Percentiles rank a stretch among this genome's conserved stretches.
These are phyloP conservation scores for Natrix natrix DNA, from an alignment of 2,797 vertebrate genomes.

Conservation along the genomic window DNA sequence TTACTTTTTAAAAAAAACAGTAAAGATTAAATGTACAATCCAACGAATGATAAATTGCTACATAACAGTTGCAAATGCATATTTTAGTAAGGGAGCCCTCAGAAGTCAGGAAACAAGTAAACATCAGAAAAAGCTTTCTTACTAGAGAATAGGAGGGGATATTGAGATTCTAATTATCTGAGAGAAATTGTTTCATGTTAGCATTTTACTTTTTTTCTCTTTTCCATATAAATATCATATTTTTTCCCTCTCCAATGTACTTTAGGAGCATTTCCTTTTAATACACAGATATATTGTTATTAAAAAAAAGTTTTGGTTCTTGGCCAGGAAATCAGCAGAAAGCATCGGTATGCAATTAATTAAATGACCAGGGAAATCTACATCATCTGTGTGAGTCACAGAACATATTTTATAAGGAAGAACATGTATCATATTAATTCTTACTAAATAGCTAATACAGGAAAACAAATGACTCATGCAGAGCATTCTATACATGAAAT, in stretches of 20 bases:
- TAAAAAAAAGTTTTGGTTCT: neutral
- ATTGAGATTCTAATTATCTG: neutral
- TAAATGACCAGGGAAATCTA: neutral
- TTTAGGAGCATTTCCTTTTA: neutral
- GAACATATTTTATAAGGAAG: neutral
- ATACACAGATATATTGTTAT: neutral
- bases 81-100: neutral
- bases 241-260: neutral
- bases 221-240: neutral
- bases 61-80: neutral
- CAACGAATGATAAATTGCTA: neutral
- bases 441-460: neutral
- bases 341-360: neutral
- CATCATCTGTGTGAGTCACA: neutral
- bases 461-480: neutral
- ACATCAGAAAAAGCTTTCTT: neutral
- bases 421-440: neutral
- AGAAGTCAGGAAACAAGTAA: neutral
- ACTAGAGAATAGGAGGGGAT: neutral
- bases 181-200: neutral
- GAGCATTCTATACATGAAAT: neutral
- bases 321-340: neutral
- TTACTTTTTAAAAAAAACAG: neutral
- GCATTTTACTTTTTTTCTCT: neutral
- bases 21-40: neutral